Base-by-base conservation (phyloP, 2,888 invertebrate species). In the Heteropelma amictum region DNA sequence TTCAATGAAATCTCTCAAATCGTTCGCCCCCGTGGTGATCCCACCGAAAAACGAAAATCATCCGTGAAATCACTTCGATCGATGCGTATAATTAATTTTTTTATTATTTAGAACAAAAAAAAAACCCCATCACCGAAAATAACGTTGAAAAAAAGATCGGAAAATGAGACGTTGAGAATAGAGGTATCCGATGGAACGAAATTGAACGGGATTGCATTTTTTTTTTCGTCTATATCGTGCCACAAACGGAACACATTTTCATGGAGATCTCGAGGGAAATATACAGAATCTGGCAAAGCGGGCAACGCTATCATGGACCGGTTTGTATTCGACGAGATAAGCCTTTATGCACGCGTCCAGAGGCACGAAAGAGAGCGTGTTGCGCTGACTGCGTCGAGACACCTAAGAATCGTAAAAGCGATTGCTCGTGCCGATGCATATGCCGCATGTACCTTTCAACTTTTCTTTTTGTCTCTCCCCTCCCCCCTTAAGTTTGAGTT, bases 311-410 rank as follows among this genome's bases (percentile, higher is more conserved):
- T 40, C 75, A 63, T 72, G 77, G 84, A 85, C 85, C 85, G 85
- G 85, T 85, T n/a, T n/a, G n/a, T n/a, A n/a, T n/a, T 85, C 77
- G 80, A 81, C 84, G 72, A 82, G 81, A 80, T 81, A 83, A 80
- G 69, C 72, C 65, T 23, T 12, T n/a, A 7, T 30, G 21, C 10
- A 38, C 33, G 49, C 38, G 23, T 33, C 53, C 53, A 21, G 30
- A 19, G 12, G 21, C 30, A 21, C 53, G 40, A 61, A 51, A 58
- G 47, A 61, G 40, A 49, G 61, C 23, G n/a, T n/a, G n/a, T n/a
- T n/a, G n/a, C 49, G 60, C 61, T 28, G 61, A 64, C 65, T 63
- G n/a, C n/a, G 40, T 28, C 45, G 64, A 35, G 60, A 68, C 78
- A 67, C 63, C 69, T 72, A 72, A 56, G 76, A 77, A 73, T 76